phyloP scores from a whole-genome alignment of 2,888 invertebrate species.

The Ecliptopera silaceata region DNA sequence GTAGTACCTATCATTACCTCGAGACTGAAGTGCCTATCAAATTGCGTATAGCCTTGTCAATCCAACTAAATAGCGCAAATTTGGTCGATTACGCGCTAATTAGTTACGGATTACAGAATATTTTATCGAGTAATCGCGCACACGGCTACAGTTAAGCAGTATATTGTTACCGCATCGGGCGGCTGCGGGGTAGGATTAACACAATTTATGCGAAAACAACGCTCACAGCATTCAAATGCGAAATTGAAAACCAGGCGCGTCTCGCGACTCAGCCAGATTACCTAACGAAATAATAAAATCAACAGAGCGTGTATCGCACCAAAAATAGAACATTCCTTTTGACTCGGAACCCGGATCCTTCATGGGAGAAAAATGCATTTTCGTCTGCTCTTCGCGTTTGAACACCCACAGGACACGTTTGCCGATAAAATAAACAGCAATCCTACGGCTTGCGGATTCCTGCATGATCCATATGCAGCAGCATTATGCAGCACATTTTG shows the following conservation, averaged over 20 bases:
- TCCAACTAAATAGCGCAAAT: slow-evolving; percentile 29
- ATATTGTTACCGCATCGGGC: slow-evolving; percentile 41
- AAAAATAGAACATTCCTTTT: slow-evolving; percentile 38
- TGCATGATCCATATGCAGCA: slow-evolving; percentile 53
- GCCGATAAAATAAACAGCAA: slow-evolving; percentile 59
- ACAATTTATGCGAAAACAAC: slow-evolving; percentile 59
- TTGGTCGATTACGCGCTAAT: slow-evolving; percentile 53
- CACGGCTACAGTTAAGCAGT: slow-evolving; percentile 19
- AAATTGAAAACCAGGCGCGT: slow-evolving; percentile 64
- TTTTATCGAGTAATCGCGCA: slow-evolving; percentile 46
- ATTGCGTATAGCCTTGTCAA: slow-evolving; percentile 2
- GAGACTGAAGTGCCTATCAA: background rate
- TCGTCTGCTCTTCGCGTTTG: slow-evolving; percentile 46
- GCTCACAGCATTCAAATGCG: slow-evolving; percentile 57
- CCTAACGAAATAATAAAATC: slow-evolving; percentile 71
- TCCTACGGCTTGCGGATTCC: slow-evolving; percentile 59
- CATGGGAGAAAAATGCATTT: slow-evolving; percentile 56
- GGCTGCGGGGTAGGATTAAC: slow-evolving; percentile 41
- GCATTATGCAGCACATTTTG: slow-evolving; percentile 66
- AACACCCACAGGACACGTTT: slow-evolving; percentile 55
- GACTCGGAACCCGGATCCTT: slow-evolving; percentile 42
- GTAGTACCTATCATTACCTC: no score
- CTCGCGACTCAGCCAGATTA: slow-evolving; percentile 60
- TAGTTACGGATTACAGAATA: slow-evolving; percentile 50
- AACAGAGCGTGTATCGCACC: slow-evolving; percentile 50